Base-by-base conservation (phyloP, 2,113 vertebrate genomes). In the Procapra przewalskii region DNA sequence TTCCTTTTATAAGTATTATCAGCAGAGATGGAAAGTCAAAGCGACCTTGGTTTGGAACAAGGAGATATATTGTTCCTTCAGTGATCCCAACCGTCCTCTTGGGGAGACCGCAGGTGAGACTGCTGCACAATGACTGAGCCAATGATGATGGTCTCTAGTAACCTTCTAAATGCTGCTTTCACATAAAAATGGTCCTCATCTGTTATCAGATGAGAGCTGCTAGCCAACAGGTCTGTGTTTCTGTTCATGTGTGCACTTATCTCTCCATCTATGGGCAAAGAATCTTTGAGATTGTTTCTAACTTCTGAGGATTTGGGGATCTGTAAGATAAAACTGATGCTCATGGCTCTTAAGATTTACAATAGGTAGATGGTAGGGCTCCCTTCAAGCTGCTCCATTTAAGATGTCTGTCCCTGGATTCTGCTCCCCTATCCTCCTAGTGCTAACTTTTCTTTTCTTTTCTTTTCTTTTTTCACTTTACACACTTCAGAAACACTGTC, bases 121-220 rank as follows among this genome's bases (percentile, higher is more conserved):
- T 36, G 2, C 33, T 59, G 19, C 23, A 43, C 77, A 57, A 16
- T 2, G 1, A 8, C 19, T 10, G 27, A 84, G 33, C 27, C 31
- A 60, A 40, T 0, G 2, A 0, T 0, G 3, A 1, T 90, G 27
- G 21, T n/a, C 48, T 82, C 1, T 15, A 80, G 14, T 6, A 36
- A 15, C 33, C 13, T 71, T 15, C 21, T 45, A 14, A 85, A 33
- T 1, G 7, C 10, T 5, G 4, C 2, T 0, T 29, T 13, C 21
- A 55, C 13, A 1, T 4, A 27, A 11, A 36, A 50, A 13, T 1
- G 15, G 7, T 19, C 4, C 23, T 95, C 19, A 8, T 1, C 1
- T 85, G 0, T 50, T 62, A 67, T 6, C 57, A 50, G 14, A 21
- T 5, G 17, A 21, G 2, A 43, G 25, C 14, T 19, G 13, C 52